A percentile compares a stretch with the other conserved stretches of the same genome.
Evolutionary conservation across 2,113 vertebrate species (phyloP).

Genomic region (Piprites chloris): DNA sequence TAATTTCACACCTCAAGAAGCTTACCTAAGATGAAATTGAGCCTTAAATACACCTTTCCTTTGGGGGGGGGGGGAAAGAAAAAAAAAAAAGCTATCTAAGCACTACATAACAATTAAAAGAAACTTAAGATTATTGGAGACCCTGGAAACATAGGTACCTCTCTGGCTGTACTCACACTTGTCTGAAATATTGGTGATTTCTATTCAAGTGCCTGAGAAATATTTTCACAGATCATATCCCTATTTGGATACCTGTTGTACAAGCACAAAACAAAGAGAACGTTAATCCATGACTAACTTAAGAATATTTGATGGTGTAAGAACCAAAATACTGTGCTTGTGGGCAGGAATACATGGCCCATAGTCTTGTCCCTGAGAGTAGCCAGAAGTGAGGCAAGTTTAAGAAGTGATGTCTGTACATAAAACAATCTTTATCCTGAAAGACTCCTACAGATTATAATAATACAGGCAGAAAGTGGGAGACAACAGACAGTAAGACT

Average conservation of each 20-base stretch:
- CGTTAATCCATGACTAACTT: neutral
- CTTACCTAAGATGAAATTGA: neutral
- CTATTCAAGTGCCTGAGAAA: neutral
- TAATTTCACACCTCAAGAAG: neutral
- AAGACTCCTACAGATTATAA: neutral
- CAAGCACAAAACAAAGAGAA: neutral
- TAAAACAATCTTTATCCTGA: neutral
- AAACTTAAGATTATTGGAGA: neutral
- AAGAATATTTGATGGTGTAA: neutral
- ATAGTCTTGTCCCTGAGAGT: too few relatives aligned
- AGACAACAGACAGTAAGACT: neutral
- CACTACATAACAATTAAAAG: neutral
- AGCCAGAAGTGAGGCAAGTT: neutral
- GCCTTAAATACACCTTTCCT: neutral
- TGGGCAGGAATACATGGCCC: rapidly evolving
- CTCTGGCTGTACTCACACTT: neutral
- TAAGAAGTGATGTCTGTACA: rapidly evolving
- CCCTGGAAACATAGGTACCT: neutral
- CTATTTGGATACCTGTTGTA: neutral
- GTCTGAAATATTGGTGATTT: neutral
- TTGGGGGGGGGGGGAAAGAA: too few relatives aligned
- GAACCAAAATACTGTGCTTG: neutral
- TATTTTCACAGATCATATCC: neutral
- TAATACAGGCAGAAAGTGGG: neutral
- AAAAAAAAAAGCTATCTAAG: neutral